These are phyloP conservation scores for Caenorhabditis briggsae DNA, from an alignment of 1,140 invertebrate species.

Conservation along the genomic window DNA sequence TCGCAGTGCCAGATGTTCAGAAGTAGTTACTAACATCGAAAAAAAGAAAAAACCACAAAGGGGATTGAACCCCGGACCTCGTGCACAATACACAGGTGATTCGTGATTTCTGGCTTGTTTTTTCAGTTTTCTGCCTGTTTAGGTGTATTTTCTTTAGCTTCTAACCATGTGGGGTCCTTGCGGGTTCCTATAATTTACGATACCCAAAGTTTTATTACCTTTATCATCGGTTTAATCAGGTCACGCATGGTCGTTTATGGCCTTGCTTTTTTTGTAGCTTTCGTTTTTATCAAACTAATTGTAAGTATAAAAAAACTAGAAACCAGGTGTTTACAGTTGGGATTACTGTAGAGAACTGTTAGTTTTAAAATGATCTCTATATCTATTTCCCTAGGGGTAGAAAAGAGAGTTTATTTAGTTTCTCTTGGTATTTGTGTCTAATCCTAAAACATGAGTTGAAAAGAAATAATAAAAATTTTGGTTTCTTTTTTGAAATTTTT, in stretches of 20 bases:
- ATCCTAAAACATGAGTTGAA: no score
- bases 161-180: not conserved
- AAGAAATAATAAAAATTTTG: no score
- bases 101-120: no score
- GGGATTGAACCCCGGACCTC: no score
- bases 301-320: not conserved
- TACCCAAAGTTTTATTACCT: not conserved
- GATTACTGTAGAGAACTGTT: not conserved
- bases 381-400: not conserved
- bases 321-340: not conserved
- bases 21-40: no score
- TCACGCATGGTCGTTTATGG: not conserved
- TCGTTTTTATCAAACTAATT: not conserved
- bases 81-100: no score
- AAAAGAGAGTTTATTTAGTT: not conserved
- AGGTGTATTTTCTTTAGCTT: no score
- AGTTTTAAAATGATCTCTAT: conserved; percentile 1
- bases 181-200: not conserved
- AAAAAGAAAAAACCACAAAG: no score
- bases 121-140: no score
- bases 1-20: no score
- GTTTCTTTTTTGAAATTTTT: no score
- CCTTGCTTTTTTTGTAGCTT: no score
- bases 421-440: not conserved
- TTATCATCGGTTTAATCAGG: conserved; percentile 21